These are phyloP conservation scores for Adelphocoris suturalis DNA, from an alignment of 2,888 invertebrate genomes.

Conservation along the genomic window DNA sequence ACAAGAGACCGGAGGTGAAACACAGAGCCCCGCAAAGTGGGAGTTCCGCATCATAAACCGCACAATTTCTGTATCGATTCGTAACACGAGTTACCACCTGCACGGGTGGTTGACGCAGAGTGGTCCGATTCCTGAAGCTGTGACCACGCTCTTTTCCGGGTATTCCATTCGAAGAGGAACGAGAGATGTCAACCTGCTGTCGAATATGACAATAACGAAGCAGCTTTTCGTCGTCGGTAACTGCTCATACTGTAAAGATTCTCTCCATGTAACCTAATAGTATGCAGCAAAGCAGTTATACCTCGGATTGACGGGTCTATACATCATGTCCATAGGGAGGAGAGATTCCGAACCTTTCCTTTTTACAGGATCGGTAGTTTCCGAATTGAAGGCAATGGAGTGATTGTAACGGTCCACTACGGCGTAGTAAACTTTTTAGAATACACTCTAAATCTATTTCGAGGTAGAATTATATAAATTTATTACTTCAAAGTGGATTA, in stretches of 20 bases:
- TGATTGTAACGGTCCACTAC: no score
- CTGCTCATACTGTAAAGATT: background rate
- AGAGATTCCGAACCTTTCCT: no score
- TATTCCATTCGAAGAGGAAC: background rate
- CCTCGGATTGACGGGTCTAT: no score
- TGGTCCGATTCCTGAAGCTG: background rate
- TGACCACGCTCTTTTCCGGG: background rate
- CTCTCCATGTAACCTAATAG: no score
- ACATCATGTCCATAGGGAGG: no score
- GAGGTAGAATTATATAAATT: no score
- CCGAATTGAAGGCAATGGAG: no score
- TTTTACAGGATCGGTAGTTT: no score
- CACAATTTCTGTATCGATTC: constrained; percentile 34
- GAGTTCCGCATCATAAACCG: constrained; percentile 16
- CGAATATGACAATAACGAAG: background rate
- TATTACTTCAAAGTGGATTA: no score
- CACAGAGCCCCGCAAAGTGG: background rate
- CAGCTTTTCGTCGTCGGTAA: background rate
- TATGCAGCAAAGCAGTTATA: no score
- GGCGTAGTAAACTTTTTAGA: no score
- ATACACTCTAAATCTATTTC: no score
- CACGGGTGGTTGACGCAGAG: constrained; percentile 8
- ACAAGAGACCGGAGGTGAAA: constrained; percentile 31
- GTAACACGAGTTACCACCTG: constrained; percentile 40
- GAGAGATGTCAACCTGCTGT: constrained; percentile 5